phyloP scores from a whole-genome alignment of 1,140 invertebrate species.

The Coboldia fuscipes region DNA sequence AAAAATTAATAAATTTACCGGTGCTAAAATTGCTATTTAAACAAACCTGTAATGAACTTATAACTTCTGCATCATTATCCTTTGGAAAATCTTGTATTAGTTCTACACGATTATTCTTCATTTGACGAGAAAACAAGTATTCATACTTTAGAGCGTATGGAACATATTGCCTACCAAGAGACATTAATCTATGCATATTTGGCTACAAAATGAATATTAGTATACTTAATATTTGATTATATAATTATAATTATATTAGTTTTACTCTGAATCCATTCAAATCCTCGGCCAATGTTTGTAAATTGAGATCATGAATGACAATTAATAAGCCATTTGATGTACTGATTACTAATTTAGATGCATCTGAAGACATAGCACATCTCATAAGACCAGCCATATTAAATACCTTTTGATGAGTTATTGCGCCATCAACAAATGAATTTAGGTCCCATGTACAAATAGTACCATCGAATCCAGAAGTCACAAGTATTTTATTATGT shows the following conservation, averaged over 20 bases:
- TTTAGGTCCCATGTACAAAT: slow-evolving; percentile 92
- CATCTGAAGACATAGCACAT: slow-evolving; percentile 64
- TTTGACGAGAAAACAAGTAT: slow-evolving; percentile 49
- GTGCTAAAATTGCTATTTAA: not conserved
- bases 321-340: slow-evolving; percentile 78
- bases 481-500: slow-evolving; percentile 65
- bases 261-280: slow-evolving; percentile 68
- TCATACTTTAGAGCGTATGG: slow-evolving; percentile 56
- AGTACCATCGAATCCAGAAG: slow-evolving; percentile 80
- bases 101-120: slow-evolving; percentile 66
- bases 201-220: slow-evolving; percentile 32
- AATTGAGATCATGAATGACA: slow-evolving; percentile 70
- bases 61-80: slow-evolving; percentile 69
- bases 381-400: slow-evolving; percentile 51
- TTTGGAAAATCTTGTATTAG: slow-evolving; percentile 75
- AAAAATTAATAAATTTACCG: slow-evolving; percentile 1
- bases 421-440: slow-evolving; percentile 55
- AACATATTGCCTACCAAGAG: slow-evolving; percentile 57
- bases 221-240: not conserved
- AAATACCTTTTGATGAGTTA: slow-evolving; percentile 63
- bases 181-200: slow-evolving; percentile 75
- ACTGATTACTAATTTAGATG: slow-evolving; percentile 71
- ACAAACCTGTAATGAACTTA: slow-evolving; percentile 57
- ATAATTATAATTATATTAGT: slow-evolving; percentile 1
- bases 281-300: slow-evolving; percentile 56